Percentiles rank a stretch among this genome's conserved stretches.
Evolutionary conservation across 2,888 invertebrate genomes (phyloP).

Genomic region (Pristionchus arcanus): DNA sequence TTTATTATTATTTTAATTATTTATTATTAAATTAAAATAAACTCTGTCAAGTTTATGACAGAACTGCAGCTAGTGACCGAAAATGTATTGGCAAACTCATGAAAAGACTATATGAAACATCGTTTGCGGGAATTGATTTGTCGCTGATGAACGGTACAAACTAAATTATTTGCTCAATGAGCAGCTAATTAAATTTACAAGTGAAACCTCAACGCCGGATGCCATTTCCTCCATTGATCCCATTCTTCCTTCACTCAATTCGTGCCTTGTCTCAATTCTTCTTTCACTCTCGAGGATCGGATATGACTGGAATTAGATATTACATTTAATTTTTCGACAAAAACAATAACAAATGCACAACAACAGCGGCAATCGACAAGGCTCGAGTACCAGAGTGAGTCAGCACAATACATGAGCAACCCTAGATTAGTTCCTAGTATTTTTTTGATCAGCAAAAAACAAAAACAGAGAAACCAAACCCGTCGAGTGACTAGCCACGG

Average conservation of each 20-base stretch:
- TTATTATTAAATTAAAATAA: too few relatives aligned
- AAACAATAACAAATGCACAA: not conserved
- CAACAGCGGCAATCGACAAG: slow-evolving; percentile 4
- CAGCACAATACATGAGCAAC: not conserved
- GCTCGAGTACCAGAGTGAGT: slow-evolving; percentile 2
- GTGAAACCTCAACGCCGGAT: slow-evolving; percentile 23
- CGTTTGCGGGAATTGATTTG: too few relatives aligned
- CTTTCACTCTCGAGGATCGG: not conserved
- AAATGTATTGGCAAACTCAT: too few relatives aligned
- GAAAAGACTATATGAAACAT: too few relatives aligned
- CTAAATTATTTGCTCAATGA: too few relatives aligned
- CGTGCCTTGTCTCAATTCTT: not conserved
- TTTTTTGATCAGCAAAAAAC: not conserved
- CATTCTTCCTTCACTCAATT: slow-evolving; percentile 7
- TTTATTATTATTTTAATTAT: too few relatives aligned
- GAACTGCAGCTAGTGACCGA: too few relatives aligned
- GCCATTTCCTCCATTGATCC: slow-evolving; percentile 45
- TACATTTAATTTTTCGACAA: not conserved
- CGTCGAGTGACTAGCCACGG: not conserved
- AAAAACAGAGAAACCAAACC: slow-evolving; percentile 6
- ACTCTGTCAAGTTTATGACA: too few relatives aligned
- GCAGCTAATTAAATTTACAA: not conserved
- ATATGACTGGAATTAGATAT: not conserved
- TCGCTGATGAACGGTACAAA: too few relatives aligned
- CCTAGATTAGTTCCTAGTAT: not conserved